Base-by-base conservation (phyloP, 1,140 invertebrate species). In the Philaenus spumarius region DNA sequence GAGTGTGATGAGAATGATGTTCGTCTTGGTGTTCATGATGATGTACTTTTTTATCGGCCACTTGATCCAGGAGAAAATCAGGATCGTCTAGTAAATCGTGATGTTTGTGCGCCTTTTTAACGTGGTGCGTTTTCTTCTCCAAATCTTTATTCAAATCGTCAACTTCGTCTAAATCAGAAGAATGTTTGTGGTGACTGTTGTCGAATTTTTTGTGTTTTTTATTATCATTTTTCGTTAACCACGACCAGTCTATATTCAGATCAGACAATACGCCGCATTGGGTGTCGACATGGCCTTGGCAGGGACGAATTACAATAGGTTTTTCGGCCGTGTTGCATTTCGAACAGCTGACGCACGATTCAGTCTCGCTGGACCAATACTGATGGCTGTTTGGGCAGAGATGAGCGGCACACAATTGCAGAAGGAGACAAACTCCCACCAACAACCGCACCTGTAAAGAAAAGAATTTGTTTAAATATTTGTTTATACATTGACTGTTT, bases 231-330 rank as follows among this genome's bases (percentile, higher is more conserved):
- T 52, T 30, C 14, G 14, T 19, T n/a, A 30, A 24, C 55, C 75
- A 77, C 39, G 78, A 77, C 67, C 77, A 79, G 66, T 77, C 76
- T 45, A 81, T 72, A 51, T 77, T 71, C 45, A 84, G 72, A 47
- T 80, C 77, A 17, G 75, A 77, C 2, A 84, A 68, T 1, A 80
- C 76, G 3, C 79, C 80, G 72, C 83, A 85, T 42, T 80, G 71
- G 0, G 83, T 82, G 69, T 86, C 82, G 24, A 78, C 70, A 69
- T 84, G 79, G 6, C 80, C 67, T 30, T 80, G 77, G 68, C 84
- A 86, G 34, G 82, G 82, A 54, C 76, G 76, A 20, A 80, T 62
- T 5, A 84, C 82, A n/a, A 81, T 78, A 46, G 65, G 69, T 26
- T 72, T 71, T 35, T 67, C 62, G 14, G 69, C 68, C 2, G 75